Evolutionary conservation across 2,113 vertebrate species (phyloP), one percentile per base, ranked within the genome.

Genomic region (Gallinago undulata): DNA sequence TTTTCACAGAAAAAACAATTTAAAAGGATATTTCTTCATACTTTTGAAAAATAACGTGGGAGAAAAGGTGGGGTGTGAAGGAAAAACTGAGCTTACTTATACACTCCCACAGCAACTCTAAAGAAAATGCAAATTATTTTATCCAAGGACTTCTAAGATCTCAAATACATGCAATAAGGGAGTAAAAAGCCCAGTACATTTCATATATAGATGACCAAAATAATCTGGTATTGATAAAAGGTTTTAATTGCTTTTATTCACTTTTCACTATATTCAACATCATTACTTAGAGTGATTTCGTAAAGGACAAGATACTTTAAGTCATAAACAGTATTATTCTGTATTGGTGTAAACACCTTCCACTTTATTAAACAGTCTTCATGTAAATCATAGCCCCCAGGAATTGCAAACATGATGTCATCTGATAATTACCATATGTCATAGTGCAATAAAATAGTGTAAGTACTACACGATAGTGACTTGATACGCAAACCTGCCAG

Each of bases 91-190:
- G 50, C 7, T 68, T 55, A 5, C 9, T 53, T 83, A 50, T 11
- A 91, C 1, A 79, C 7, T 24, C 5, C 30, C 53, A 82, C 9
- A 63, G 33, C n/a, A 91, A 41, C 51, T 47, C 23, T 83, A 62
- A 87, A 84, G 57, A 89, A 92, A 93, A 60, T 83, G 51, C 33
- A 57, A 95, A 31, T 30, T 75, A n/a, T 60, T 91, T 89, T 80
- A 39, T 94, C 53, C 70, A 53, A 89, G 33, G 27, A 86, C 27
- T 60, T 59, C 5, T 11, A 73, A 69, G 16, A 57, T 27, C 16
- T 43, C 47, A 93, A 97, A 64, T 39, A 59, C 22, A 37, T 66
- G 7, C 18, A 87, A 56, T 53, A 63, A 63, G 25, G 16, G 12
- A 6, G 11, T 6, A 55, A 18, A 24, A 45, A 9, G 0, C 3